Conservation (phyloP, 2,113 vertebrate genomes). For the Bujurquina vittata region DNA sequence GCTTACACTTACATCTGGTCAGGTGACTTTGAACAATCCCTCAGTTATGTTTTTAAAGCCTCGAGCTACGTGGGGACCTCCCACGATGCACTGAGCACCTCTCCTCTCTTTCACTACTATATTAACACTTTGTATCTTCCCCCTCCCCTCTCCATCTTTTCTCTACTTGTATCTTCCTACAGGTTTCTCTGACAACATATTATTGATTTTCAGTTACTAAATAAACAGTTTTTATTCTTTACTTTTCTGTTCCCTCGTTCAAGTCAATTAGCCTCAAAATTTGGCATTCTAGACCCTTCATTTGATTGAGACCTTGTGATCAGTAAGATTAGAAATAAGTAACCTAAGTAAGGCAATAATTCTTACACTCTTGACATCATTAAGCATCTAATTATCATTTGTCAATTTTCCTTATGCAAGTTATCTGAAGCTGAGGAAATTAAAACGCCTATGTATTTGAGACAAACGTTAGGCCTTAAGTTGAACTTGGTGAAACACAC, state of each 20-base stretch:
- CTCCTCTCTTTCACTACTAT: background rate
- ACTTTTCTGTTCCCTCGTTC: too few species aligned
- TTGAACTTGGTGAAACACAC: background rate
- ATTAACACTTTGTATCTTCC: background rate
- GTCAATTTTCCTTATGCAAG: background rate
- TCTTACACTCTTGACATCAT: background rate
- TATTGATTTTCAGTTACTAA: background rate
- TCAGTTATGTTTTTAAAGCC: background rate
- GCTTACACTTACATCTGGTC: background rate
- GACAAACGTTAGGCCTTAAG: background rate
- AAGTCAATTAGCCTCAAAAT: background rate
- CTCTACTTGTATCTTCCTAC: background rate
- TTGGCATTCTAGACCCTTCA: background rate
- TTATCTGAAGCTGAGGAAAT: background rate
- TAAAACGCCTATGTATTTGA: background rate
- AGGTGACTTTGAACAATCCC: background rate
- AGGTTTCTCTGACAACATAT: background rate
- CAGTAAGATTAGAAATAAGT: background rate
- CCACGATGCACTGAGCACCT: background rate
- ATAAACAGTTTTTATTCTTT: background rate
- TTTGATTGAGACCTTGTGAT: background rate
- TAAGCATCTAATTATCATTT: background rate
- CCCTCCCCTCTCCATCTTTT: background rate
- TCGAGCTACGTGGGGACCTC: background rate
- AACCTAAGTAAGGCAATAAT: background rate